Evolutionary conservation across 2,113 vertebrate species (phyloP), one percentile per base, ranked within the genome.

Genomic region (Paramormyrops kingsleyae): DNA sequence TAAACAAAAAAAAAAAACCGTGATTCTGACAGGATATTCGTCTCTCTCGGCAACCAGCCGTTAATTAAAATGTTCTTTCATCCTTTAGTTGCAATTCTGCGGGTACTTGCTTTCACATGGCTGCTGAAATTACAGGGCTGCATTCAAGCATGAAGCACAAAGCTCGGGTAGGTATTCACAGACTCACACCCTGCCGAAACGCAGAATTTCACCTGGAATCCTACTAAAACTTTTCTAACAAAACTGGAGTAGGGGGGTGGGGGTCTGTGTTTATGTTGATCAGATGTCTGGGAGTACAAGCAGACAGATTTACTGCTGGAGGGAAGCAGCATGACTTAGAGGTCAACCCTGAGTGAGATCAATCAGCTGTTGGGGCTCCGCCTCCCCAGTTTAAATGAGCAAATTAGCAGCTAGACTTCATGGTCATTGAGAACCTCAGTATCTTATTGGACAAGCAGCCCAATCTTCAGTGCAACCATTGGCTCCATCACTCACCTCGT

Each of bases 81-180:
- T 92, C 91, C 87, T 89, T 92, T 89, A 92, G 89, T 90, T 90
- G 90, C 70, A 89, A 90, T 88, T 90, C 90, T 56, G 87, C 42
- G 89, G 89, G 49, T 56, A 88, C 87, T 77, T 27, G 86, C 89
- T 85, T 31, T 62, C 52, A 88, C 91, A 84, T 49, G 47, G 39
- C 39, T 24, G 83, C n/a, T 24, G n/a, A 87, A 31, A 86, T 91
- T 83, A 66, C 53, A 88, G 31, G 10, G 53, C 17, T n/a, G 19
- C 56, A 42, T n/a, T 46, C 35, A 24, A 35, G 35, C 87, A 44
- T 88, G 39, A 62, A 59, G 35, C 56, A 59, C 87, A 87, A 35
- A 39, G 56, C n/a, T 17, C 0, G 2, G 42, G 35, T 6, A 88
- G 49, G 85, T 19, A 52, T 59, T 88, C 35, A 19, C 53, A 89